Base-by-base conservation (phyloP, 2,888 invertebrate genomes). In the Lottia scabra region DNA sequence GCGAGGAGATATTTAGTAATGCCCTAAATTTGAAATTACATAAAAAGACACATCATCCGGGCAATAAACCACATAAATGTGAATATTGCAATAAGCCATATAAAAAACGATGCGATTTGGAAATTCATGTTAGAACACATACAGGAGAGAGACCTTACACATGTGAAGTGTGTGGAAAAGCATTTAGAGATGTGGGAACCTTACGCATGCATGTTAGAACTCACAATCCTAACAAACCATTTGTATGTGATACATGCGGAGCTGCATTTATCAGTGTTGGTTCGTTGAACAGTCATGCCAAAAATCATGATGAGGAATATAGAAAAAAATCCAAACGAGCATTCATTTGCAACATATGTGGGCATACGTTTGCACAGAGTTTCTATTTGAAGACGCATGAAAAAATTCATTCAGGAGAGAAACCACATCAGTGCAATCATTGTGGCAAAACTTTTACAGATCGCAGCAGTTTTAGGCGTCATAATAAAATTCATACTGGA, bases 31-130 rank as follows among this genome's bases (percentile, higher is more conserved):
- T 38, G 10, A 38, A 38, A 10, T 38, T 38, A 38, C 38, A 38
- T 38, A 38, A 38, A 38, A 38, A 38, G 38, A 38, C 38, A 38
- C 38, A 38, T 38, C 72, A 72, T 48, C 63, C 67, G 1, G 68
- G 68, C 19, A 64, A 63, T 44, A 68, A 63, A 68, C 68, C 72
- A 15, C 67, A 43, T 30, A 63, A 45, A 46, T 72, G 72, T 64
- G 67, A 67, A 45, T 19, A 63, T 5, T 72, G 72, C 64, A 67
- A 64, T 30, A 68, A 63, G 44, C 23, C 45, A 27, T 67, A 43
- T 27, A 44, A 27, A 15, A n/a, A 15, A 15, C 23, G 26, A 6
- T 43, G 23, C 23, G 44, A 63, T 23, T 64, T 72, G 6, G 19
- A 44, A 26, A 63, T 26, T 15, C 72, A 72, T 23, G 45, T 48